Conservation (phyloP, 2,113 vertebrate species). For the Amphiprion percula region DNA sequence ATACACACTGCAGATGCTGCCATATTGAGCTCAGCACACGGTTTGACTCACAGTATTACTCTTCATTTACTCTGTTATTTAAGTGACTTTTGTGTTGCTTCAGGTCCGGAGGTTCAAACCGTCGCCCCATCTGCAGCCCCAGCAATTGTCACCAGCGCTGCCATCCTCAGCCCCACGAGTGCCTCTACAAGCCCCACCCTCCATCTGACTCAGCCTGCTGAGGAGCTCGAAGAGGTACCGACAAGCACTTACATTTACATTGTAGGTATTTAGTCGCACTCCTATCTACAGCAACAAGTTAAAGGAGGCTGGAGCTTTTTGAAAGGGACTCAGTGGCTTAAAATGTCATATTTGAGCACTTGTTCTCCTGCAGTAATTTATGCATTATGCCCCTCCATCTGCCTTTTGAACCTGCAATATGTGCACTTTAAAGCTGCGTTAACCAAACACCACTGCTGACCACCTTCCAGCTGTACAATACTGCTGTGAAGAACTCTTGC, state of each 20-base stretch:
- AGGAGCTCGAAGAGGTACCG: constrained; percentile 75
- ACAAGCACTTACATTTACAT: not conserved
- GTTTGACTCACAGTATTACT: not conserved
- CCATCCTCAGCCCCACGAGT: not conserved
- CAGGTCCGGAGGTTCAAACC: constrained; percentile 35
- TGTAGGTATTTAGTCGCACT: not conserved
- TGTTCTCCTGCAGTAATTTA: not conserved
- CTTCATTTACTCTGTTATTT: not conserved
- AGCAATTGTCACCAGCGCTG: not conserved
- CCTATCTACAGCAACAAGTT: not conserved
- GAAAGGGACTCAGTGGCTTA: not conserved
- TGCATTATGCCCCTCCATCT: not conserved
- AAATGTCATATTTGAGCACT: constrained; percentile 13
- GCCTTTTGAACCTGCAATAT: not conserved
- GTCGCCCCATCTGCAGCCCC: not conserved
- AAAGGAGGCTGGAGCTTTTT: not conserved
- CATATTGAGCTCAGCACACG: not conserved
- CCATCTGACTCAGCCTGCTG: constrained; percentile 69
- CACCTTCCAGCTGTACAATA: not conserved
- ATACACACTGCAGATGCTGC: not conserved
- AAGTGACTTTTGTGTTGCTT: not conserved
- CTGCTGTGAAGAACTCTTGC: no score
- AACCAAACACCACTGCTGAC: not conserved
- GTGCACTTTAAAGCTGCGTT: not conserved
- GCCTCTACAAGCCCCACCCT: constrained; percentile 71